A percentile compares a stretch with the other conserved stretches of the same genome.
Conservation (phyloP, 2,888 invertebrate species). For the Saturnia pavonia region DNA sequence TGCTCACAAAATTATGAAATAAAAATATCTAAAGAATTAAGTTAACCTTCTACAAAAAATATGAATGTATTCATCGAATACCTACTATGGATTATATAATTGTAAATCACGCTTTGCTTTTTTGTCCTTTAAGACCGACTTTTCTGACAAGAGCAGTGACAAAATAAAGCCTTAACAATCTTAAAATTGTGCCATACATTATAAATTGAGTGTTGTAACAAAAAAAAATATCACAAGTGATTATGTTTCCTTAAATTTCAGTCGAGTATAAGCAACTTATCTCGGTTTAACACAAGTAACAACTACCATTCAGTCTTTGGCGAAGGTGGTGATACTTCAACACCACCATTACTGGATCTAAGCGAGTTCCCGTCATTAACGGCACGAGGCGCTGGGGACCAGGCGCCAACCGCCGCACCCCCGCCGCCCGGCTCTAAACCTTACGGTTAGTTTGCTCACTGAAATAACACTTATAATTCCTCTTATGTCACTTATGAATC, state of each 20-base stretch:
- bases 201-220: neutral
- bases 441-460: conserved; percentile 85
- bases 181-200: neutral
- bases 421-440: conserved; percentile 96
- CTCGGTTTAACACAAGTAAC: conserved; percentile 84
- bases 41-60: too few species aligned
- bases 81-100: too few species aligned
- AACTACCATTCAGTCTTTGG: conserved; percentile 92
- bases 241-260: conserved; percentile 36
- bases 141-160: too few species aligned
- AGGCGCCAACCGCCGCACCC: conserved; percentile 90
- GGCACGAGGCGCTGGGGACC: conserved; percentile 91
- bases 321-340: conserved; percentile 87
- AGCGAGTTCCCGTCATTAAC: conserved; percentile 96
- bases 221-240: neutral
- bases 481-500: neutral
- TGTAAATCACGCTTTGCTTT: too few species aligned
- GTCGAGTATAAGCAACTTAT: conserved; percentile 84
- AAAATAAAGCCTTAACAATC: too few species aligned
- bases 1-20: too few species aligned
- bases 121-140: too few species aligned
- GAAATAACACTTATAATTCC: neutral
- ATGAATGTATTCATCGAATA: too few species aligned
- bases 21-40: too few species aligned
- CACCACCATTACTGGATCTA: conserved; percentile 93